Conservation (phyloP, 1,140 invertebrate species). For the Pseudomyrmex concolor region DNA sequence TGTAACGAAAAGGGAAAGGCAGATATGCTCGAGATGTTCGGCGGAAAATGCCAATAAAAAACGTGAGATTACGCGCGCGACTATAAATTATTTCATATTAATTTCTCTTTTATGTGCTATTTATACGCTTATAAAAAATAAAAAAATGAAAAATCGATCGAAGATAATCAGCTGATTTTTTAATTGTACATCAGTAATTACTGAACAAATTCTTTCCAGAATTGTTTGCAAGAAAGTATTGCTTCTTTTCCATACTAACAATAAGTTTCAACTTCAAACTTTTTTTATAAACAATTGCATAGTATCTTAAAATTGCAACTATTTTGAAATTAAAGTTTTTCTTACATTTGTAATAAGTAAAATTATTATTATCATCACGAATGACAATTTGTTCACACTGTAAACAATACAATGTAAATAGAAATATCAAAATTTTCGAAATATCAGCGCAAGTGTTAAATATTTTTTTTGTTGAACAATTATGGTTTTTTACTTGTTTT, state of each 20-base stretch:
- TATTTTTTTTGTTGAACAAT: too few species aligned
- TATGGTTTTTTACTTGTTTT: too few species aligned
- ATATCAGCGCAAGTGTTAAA: too few species aligned
- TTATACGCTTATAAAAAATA: background rate
- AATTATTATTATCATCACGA: background rate
- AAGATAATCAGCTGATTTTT: too few species aligned
- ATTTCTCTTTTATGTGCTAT: background rate
- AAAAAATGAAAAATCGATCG: background rate
- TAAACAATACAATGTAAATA: too few species aligned
- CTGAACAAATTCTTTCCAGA: background rate
- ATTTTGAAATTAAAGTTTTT: background rate
- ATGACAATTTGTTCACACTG: background rate
- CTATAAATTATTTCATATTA: slow-evolving; percentile 44
- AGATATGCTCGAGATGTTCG: slow-evolving; percentile 67
- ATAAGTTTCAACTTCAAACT: background rate
- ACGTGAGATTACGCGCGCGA: slow-evolving; percentile 51
- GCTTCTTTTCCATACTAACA: too few species aligned
- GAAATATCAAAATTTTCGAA: too few species aligned
- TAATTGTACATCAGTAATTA: too few species aligned
- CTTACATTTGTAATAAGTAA: background rate
- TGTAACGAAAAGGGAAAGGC: slow-evolving; percentile 68
- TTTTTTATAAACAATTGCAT: slow-evolving; percentile 11
- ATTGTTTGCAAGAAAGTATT: background rate
- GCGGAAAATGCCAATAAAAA: slow-evolving; percentile 65
- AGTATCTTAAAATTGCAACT: background rate